Conservation (phyloP, 2,797 vertebrate species). For the Cryptoprocta ferox region DNA sequence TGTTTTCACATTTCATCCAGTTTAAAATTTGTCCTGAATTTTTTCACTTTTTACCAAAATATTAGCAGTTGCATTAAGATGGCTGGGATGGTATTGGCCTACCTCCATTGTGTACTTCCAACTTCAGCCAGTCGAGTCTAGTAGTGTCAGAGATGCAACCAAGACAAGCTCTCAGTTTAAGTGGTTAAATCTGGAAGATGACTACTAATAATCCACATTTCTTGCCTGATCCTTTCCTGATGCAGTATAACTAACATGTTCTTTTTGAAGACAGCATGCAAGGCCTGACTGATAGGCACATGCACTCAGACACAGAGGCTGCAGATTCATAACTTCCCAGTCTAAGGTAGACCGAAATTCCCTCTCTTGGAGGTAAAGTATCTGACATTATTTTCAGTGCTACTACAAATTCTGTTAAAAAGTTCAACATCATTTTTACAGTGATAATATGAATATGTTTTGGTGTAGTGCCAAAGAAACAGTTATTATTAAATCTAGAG, state of each 20-base stretch:
- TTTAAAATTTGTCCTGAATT: background rate
- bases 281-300: background rate
- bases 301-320: background rate
- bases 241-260: background rate
- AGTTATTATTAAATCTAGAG: background rate
- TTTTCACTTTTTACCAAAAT: background rate
- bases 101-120: background rate
- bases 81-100: background rate
- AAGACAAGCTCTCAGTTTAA: background rate
- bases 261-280: background rate
- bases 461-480: background rate
- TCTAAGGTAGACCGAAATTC: background rate
- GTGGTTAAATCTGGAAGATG: background rate
- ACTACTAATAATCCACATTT: background rate
- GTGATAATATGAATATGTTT: slow-evolving; percentile 11
- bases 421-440: background rate
- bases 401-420: background rate
- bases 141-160: background rate
- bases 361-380: background rate
- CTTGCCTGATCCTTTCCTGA: background rate
- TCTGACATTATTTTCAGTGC: background rate
- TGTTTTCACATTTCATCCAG: background rate
- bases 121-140: background rate
- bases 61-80: background rate
- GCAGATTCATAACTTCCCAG: background rate